Conservation (phyloP, 2,888 invertebrate species). For the Drosophila fungiperda region DNA sequence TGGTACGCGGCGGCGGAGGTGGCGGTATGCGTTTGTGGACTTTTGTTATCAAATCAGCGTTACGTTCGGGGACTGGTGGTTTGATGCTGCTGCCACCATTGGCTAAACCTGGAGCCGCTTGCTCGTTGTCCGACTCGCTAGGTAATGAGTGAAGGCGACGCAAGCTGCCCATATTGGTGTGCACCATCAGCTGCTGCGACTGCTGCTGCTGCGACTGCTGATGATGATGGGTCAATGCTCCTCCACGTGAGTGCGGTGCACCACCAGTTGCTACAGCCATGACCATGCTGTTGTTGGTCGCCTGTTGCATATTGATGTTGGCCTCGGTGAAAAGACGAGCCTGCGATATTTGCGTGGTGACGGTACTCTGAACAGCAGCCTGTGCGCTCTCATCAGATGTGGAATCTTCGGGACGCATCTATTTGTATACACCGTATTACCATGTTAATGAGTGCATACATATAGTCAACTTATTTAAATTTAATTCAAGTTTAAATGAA, state of each 20-base stretch:
- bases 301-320: constrained; percentile 72
- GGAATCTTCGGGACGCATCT: constrained; percentile 85
- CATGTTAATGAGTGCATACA: not conserved
- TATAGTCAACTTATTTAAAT: not conserved
- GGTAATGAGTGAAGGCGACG: constrained; percentile 94
- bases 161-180: constrained; percentile 86
- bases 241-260: constrained; percentile 26
- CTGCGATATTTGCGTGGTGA: constrained; percentile 85
- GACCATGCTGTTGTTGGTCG: constrained; percentile 83
- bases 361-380: constrained; percentile 84
- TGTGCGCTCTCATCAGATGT: constrained; percentile 85
- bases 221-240: constrained; percentile 53
- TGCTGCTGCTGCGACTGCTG: constrained; percentile 61
- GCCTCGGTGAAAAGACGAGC: constrained; percentile 83
- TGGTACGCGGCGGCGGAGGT: constrained; percentile 96
- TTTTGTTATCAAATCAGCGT: constrained; percentile 91
- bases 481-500: not conserved
- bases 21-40: constrained; percentile 93
- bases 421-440: not conserved
- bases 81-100: constrained; percentile 86
- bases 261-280: constrained; percentile 56
- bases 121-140: constrained; percentile 93
- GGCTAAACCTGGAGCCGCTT: constrained; percentile 84
- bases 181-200: constrained; percentile 72
- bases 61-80: constrained; percentile 93